phyloP scores from a whole-genome alignment of 2,888 invertebrate species.

The Synanthedon andrenaeformis region DNA sequence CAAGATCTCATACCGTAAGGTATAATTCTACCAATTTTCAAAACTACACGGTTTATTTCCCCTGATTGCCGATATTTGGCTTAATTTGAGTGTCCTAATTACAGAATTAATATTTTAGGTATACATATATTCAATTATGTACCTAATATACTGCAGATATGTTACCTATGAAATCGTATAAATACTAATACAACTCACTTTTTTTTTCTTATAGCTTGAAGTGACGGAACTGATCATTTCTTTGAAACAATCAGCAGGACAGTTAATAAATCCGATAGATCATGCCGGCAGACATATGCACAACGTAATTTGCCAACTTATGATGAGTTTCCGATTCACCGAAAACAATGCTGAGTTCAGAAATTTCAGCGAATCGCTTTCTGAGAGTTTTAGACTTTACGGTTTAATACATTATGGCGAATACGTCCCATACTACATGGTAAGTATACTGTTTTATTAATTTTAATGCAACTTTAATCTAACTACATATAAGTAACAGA shows the following conservation, averaged over 20 bases:
- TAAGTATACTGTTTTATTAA: slow-evolving; percentile 17
- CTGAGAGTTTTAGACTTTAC: slow-evolving; percentile 85
- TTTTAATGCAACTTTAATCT: not conserved
- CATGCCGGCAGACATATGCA: slow-evolving; percentile 80
- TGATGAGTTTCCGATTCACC: slow-evolving; percentile 85
- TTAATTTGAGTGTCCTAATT: no score
- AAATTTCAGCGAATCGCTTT: slow-evolving; percentile 79
- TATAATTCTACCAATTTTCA: no score
- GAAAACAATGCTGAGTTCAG: slow-evolving; percentile 77
- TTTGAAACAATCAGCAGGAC: slow-evolving; percentile 64
- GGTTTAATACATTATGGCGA: slow-evolving; percentile 80
- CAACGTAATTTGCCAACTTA: slow-evolving; percentile 85
- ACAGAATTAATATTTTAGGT: no score
- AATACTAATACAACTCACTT: no score
- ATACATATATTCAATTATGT: no score
- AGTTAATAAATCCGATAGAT: slow-evolving; percentile 74
- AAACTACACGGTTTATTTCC: no score
- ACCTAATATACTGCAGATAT: no score
- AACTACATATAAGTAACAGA: no score
- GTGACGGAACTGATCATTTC: slow-evolving; percentile 75
- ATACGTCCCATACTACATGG: slow-evolving; percentile 77
- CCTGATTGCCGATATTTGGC: no score
- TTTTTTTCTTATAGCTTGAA: slow-evolving; percentile 59
- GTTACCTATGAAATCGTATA: no score
- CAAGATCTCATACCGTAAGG: no score